phyloP scores from a whole-genome alignment of 2,888 invertebrate genomes.

The Ecliptopera silaceata region DNA sequence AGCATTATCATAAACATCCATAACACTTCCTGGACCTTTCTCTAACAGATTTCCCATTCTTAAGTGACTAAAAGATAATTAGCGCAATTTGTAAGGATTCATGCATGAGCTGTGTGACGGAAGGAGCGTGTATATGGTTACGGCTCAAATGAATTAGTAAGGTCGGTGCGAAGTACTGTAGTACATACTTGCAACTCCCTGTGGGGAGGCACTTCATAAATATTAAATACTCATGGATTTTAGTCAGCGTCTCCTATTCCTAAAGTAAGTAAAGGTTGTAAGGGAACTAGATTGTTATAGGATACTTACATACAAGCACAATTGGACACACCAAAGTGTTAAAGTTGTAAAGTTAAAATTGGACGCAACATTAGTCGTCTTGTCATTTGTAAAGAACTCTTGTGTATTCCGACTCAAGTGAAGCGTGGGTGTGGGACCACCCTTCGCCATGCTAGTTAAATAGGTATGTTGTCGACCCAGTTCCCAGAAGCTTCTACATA shows the following conservation, averaged over 20 bases:
- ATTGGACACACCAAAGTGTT: too few relatives aligned
- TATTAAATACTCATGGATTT: too few relatives aligned
- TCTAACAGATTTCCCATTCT: background rate
- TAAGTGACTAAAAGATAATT: background rate
- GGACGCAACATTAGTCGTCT: background rate
- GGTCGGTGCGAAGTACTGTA: background rate
- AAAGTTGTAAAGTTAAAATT: slow-evolving; percentile 4
- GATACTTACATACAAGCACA: too few relatives aligned
- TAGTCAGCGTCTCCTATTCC: too few relatives aligned
- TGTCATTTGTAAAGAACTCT: too few relatives aligned
- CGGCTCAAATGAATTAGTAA: slow-evolving; percentile 7
- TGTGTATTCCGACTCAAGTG: slow-evolving; percentile 17
- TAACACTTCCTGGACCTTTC: too few relatives aligned
- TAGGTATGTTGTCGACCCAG: slow-evolving; percentile 13
- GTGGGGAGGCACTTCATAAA: background rate
- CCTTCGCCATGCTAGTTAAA: slow-evolving; percentile 9
- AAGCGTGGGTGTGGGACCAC: slow-evolving; percentile 13
- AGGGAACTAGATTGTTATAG: too few relatives aligned
- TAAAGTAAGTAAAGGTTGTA: too few relatives aligned
- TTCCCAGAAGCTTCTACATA: slow-evolving; percentile 14
- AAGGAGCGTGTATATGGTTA: slow-evolving; percentile 9
- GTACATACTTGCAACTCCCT: slow-evolving; percentile 6
- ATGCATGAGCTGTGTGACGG: background rate
- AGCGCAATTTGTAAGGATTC: slow-evolving; percentile 6
- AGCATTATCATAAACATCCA: too few relatives aligned